phyloP scores from a whole-genome alignment of 2,888 invertebrate species.

The Caenorhabditis auriculariae region DNA sequence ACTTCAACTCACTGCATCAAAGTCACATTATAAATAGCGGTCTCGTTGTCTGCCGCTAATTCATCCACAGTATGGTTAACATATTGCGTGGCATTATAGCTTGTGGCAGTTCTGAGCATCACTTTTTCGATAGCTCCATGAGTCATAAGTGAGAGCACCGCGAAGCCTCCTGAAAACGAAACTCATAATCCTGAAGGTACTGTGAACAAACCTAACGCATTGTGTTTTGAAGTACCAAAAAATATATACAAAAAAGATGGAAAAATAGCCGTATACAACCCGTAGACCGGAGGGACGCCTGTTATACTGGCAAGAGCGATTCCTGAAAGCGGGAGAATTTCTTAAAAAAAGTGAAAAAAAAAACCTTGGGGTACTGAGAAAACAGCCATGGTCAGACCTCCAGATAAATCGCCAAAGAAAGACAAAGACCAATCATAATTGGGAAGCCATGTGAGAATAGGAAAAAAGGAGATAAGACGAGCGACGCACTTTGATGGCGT shows the following conservation, averaged over 20 bases:
- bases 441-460: conserved; percentile 48
- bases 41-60: conserved; percentile 23
- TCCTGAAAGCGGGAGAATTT: conserved; percentile 30
- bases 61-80: conserved; percentile 34
- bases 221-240: conserved; percentile 61
- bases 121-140: conserved; percentile 59
- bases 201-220: conserved; percentile 47
- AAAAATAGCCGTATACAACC: conserved; percentile 61
- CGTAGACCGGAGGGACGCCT: conserved; percentile 61
- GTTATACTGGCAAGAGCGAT: conserved; percentile 61
- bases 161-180: conserved; percentile 56
- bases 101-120: conserved; percentile 31
- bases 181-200: too few relatives aligned
- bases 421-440: conserved; percentile 56
- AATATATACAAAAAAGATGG: conserved; percentile 61
- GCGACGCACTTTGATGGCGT: conserved; percentile 22
- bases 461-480: conserved; percentile 30
- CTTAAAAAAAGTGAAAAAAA: neutral
- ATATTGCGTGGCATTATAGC: conserved; percentile 36
- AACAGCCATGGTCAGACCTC: conserved; percentile 61
- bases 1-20: conserved; percentile 23
- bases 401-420: conserved; percentile 59
- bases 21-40: conserved; percentile 26
- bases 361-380: conserved; percentile 58
- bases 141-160: conserved; percentile 59